A percentile compares a stretch with the other conserved stretches of the same genome.
phyloP scores from a whole-genome alignment of 2,888 invertebrate genomes.

The Leucania comma region DNA sequence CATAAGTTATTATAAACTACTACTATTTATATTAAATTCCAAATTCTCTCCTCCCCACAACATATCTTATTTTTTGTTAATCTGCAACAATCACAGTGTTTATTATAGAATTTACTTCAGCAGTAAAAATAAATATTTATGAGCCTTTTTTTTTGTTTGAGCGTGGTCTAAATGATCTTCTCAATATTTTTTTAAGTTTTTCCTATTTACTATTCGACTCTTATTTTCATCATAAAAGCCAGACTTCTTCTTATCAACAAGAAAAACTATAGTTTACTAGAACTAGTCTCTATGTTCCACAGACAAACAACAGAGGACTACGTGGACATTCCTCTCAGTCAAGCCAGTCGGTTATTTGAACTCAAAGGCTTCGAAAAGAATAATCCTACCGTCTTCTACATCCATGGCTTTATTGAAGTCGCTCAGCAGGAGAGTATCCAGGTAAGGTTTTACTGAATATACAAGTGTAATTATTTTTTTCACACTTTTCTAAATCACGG shows the following conservation, averaged over 20 bases:
- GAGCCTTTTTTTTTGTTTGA: too few relatives aligned
- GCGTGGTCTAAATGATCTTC: too few relatives aligned
- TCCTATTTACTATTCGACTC: neutral
- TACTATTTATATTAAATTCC: too few relatives aligned
- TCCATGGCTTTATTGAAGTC: constrained; percentile 91
- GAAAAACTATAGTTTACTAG: too few relatives aligned
- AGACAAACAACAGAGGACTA: constrained; percentile 83
- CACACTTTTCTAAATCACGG: too few relatives aligned
- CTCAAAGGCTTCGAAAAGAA: constrained; percentile 85
- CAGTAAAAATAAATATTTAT: too few relatives aligned
- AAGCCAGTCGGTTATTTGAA: constrained; percentile 84
- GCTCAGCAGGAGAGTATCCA: constrained; percentile 91
- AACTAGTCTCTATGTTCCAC: constrained; percentile 46
- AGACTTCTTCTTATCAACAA: neutral
- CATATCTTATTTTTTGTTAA: too few relatives aligned
- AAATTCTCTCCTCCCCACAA: too few relatives aligned
- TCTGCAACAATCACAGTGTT: neutral
- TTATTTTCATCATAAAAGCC: neutral
- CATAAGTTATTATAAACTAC: neutral
- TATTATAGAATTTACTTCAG: neutral
- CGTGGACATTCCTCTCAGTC: constrained; percentile 87
- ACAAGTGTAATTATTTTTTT: neutral
- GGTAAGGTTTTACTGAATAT: constrained; percentile 68
- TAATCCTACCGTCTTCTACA: constrained; percentile 89
- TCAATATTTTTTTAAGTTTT: neutral